Evolutionary conservation across 2,797 vertebrate species (phyloP).

Genomic region (Ptychadena robeensis): DNA sequence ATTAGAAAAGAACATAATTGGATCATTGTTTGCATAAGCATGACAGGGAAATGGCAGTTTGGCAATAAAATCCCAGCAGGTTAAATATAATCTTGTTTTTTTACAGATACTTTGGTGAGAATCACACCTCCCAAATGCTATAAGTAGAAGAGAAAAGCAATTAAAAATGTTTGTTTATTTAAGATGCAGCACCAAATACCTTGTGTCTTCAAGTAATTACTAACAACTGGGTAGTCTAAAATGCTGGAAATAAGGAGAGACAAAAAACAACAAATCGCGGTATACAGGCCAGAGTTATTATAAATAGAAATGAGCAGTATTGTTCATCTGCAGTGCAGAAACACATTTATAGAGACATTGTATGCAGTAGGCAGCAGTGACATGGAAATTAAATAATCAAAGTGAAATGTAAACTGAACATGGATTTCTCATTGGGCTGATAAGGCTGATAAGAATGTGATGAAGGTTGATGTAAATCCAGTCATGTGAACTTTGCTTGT

Average conservation of each 20-base stretch:
- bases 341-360: slow-evolving; percentile 16
- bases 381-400: slow-evolving; percentile 13
- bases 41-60: background rate
- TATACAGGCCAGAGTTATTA: slow-evolving; percentile 29
- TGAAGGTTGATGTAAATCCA: slow-evolving; percentile 23
- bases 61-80: background rate
- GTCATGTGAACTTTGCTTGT: slow-evolving; percentile 28
- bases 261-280: slow-evolving; percentile 1
- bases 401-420: slow-evolving; percentile 33
- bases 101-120: background rate
- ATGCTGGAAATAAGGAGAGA: slow-evolving; percentile 3
- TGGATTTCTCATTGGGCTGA: slow-evolving; percentile 8
- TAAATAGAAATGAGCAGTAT: slow-evolving; percentile 24
- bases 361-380: slow-evolving; percentile 12
- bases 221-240: slow-evolving; percentile 1
- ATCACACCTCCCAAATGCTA: background rate
- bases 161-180: slow-evolving; percentile 22
- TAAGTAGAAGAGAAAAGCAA: slow-evolving; percentile 12
- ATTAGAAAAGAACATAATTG: background rate
- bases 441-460: slow-evolving; percentile 17
- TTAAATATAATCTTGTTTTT: background rate
- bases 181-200: background rate
- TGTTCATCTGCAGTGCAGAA: background rate
- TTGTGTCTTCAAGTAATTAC: slow-evolving; percentile 18
- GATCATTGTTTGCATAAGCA: background rate